These are phyloP conservation scores for Epirrhoe tristata DNA, from an alignment of 2,888 invertebrate species.

Conservation along the genomic window DNA sequence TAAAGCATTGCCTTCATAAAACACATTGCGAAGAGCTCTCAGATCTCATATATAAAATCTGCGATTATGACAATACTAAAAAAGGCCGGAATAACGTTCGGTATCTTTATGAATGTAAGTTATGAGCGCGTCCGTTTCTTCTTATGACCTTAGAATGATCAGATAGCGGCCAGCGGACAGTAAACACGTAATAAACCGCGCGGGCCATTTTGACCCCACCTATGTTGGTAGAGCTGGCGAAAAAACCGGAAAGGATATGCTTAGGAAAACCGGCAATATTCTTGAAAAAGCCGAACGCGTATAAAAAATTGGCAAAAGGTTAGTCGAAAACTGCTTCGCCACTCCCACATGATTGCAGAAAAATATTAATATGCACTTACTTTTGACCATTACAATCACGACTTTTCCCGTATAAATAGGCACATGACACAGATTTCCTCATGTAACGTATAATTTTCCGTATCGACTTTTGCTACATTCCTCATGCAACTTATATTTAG, in stretches of 20 bases:
- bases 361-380: too few relatives aligned
- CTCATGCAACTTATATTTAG: too few relatives aligned
- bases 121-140: slow-evolving; percentile 50
- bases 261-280: neutral
- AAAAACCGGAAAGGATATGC: neutral
- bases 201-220: slow-evolving; percentile 46
- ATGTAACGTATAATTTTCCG: too few relatives aligned
- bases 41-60: slow-evolving; percentile 29
- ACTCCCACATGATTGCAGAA: too few relatives aligned
- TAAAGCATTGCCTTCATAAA: slow-evolving; percentile 25
- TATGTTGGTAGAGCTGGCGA: slow-evolving; percentile 17
- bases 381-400: too few relatives aligned
- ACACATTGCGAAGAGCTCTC: slow-evolving; percentile 19
- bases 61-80: slow-evolving; percentile 44
- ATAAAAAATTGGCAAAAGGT: too few relatives aligned
- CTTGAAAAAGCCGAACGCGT: neutral
- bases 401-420: too few relatives aligned
- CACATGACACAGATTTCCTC: too few relatives aligned
- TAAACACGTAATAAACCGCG: slow-evolving; percentile 71
- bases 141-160: slow-evolving; percentile 60
- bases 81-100: slow-evolving; percentile 36
- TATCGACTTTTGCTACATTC: too few relatives aligned
- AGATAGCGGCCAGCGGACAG: slow-evolving; percentile 62
- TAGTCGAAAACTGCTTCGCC: too few relatives aligned
- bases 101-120: slow-evolving; percentile 51